phyloP scores from a whole-genome alignment of 2,113 vertebrate species.

The Amphiprion ocellaris region DNA sequence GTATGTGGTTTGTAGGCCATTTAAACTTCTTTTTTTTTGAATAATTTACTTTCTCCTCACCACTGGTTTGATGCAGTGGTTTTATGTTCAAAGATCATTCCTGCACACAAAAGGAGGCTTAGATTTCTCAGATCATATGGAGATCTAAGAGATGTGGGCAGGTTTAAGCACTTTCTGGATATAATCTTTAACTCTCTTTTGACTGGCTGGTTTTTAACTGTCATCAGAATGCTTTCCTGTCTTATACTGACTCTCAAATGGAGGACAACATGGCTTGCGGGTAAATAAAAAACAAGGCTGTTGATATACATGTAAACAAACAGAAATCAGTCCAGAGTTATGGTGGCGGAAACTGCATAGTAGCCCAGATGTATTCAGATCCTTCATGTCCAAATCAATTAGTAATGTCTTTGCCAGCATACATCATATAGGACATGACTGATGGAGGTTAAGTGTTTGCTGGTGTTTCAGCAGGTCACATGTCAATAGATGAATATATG shows the following conservation, averaged over 20 bases:
- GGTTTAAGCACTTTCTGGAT: conserved; percentile 23
- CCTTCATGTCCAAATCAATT: conserved; percentile 53
- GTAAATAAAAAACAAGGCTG: conserved; percentile 7
- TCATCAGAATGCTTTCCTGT: conserved; percentile 33
- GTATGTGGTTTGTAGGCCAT: background rate
- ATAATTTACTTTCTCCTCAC: too few relatives aligned
- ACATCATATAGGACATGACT: conserved; percentile 12
- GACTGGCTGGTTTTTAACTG: conserved; percentile 8
- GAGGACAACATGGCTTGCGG: background rate
- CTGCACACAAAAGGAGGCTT: background rate
- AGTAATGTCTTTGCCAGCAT: conserved; percentile 37
- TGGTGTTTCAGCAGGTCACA: conserved; percentile 17
- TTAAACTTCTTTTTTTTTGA: background rate
- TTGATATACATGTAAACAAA: conserved; percentile 13
- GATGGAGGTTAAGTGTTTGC: conserved; percentile 40
- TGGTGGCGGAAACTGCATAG: conserved; percentile 6
- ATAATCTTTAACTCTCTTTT: background rate
- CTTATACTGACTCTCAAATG: conserved; percentile 2
- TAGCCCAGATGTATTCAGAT: conserved; percentile 21
- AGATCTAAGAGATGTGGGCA: conserved; percentile 11
- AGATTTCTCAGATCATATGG: background rate
- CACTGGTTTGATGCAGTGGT: background rate
- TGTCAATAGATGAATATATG: conserved; percentile 9
- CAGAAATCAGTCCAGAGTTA: conserved; percentile 13
- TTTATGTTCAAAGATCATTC: background rate